Evolutionary conservation across 30 jellyfish, hydroid and myxozoan genomes (phyloP), one percentile per base, ranked within the genome.

Genomic region (Aurelia aurita): DNA sequence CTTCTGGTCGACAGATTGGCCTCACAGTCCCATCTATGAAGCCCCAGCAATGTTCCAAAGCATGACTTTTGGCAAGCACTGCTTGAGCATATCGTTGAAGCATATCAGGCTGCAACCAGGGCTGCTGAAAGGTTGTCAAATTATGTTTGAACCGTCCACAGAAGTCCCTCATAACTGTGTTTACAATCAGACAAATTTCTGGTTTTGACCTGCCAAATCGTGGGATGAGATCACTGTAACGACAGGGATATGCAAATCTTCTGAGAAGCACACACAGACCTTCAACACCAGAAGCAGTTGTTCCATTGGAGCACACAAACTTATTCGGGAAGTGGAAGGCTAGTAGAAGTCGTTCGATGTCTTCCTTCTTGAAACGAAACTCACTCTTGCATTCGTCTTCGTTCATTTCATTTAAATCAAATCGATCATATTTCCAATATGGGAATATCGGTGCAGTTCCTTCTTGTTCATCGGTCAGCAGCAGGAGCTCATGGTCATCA

Each of bases 1-100:
- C 80, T 55, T 71, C 97, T 22, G 93, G 97, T 15, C 97, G 25
- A 58, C 93, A 80, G 39, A 88, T 88, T 27, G 93, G 97, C 62
- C 94, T 25, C 25, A 88, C 97, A 5, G 93, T 88, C 34, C 93
- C 93, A 72, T 88, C 97, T 9, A 86, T 68, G 65, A 86, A 86
- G 53, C 91, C 91, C 85, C 91, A 74, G 73, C 96, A 87, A 53
- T 77, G 77, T 27, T 65, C 58, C 18, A 47, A 64, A 46, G 92
- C 77, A 26, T 66, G 60, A 35, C 88, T 49, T 32, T 62, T 69
- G 67, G 34, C 27, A 63, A 60, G 74, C 20, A 75, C 79, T 21
- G 90, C 96, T 1, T 44, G 49, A 18, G 86, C 90, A 67, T 46
- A 86, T 47, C 64, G 73, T 32, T 39, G 64, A 9, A 89, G 86